phyloP scores from a whole-genome alignment of 1,140 invertebrate genomes.

The Steinernema feltiae region DNA sequence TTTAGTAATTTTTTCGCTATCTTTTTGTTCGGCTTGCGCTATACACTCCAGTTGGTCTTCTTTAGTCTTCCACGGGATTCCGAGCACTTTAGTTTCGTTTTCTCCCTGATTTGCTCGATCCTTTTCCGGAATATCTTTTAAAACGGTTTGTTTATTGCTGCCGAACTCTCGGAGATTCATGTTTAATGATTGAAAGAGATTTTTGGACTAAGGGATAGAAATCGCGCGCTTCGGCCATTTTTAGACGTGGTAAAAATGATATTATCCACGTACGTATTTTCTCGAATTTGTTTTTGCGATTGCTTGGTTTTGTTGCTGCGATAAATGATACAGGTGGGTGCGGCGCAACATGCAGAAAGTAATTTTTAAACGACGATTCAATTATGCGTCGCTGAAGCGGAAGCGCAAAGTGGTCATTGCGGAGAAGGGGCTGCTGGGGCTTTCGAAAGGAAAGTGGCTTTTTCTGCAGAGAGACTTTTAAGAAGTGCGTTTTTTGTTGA shows the following conservation, averaged over 20 bases:
- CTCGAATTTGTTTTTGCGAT: constrained; percentile 13
- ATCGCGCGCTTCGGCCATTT: not conserved
- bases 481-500: too few relatives aligned
- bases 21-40: not conserved
- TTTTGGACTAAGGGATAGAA: not conserved
- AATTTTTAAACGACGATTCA: too few relatives aligned
- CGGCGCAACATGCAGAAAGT: too few relatives aligned
- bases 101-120: not conserved
- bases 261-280: constrained; percentile 30
- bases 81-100: constrained; percentile 32
- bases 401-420: too few relatives aligned
- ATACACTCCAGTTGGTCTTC: not conserved
- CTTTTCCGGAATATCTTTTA: not conserved
- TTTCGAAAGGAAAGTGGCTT: too few relatives aligned
- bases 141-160: not conserved
- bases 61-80: not conserved
- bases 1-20: not conserved
- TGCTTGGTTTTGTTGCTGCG: not conserved
- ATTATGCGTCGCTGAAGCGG: too few relatives aligned
- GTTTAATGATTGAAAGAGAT: not conserved
- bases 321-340: constrained; percentile 25
- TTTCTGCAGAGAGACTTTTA: too few relatives aligned
- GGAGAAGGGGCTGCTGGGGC: too few relatives aligned
- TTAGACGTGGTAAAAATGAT: constrained; percentile 6
- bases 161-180: constrained; percentile 30